A percentile compares a stretch with the other conserved stretches of the same genome.
Evolutionary conservation across 2,888 invertebrate species (phyloP).

Genomic region (Sarcophaga subvicina): DNA sequence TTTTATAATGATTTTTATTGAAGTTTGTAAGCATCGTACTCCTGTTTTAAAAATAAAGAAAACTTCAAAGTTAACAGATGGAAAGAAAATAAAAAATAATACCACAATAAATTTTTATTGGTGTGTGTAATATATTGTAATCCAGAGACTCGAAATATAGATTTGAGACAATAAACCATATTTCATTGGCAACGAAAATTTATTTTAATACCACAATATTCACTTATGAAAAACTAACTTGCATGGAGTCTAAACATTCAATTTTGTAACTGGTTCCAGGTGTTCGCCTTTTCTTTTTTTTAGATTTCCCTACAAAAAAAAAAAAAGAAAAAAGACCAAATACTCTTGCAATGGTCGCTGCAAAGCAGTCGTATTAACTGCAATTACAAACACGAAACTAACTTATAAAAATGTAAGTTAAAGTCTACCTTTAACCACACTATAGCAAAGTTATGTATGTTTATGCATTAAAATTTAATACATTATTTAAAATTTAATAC

Average conservation of each 20-base stretch:
- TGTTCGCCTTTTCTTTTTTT: constrained; percentile 45
- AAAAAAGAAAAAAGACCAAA: not conserved
- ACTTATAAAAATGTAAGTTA: not conserved
- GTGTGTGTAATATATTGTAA: no score
- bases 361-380: not conserved
- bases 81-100: no score
- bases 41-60: no score
- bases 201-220: constrained; percentile 38
- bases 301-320: constrained; percentile 23
- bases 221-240: constrained; percentile 21
- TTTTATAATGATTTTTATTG: no score
- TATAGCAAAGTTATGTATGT: no score
- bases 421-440: no score
- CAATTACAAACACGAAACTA: constrained; percentile 10
- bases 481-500: no score
- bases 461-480: no score
- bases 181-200: constrained; percentile 39
- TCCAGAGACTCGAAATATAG: constrained; percentile 31
- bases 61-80: no score
- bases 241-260: not conserved
- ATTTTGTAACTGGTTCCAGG: constrained; percentile 44
- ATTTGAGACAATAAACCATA: constrained; percentile 41
- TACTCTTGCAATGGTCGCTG: no score
- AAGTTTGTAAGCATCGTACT: no score
- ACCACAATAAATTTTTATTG: no score